Base-by-base conservation (phyloP, 2,113 vertebrate species). In the Callospermophilus lateralis region DNA sequence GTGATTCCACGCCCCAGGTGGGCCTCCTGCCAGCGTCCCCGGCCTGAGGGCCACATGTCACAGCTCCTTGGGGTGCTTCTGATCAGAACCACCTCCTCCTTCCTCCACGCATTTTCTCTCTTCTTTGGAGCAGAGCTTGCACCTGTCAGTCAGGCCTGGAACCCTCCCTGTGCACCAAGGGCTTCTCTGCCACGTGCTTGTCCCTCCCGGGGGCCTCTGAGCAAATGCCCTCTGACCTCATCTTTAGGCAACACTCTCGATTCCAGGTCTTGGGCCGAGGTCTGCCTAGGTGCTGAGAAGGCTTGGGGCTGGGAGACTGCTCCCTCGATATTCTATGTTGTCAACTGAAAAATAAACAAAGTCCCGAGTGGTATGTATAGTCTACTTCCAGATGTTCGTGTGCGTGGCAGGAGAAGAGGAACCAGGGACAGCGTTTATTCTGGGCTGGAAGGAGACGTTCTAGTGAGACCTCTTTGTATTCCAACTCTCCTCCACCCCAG, bases 181-280 rank as follows among this genome's bases (percentile, higher is more conserved):
- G 97, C 95, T 89, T 93, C 92, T 92, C 80, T 93, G 93, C 55
- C 5, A 0, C 11, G 0, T 0, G 15, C 6, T 2, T 24, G 32
- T 42, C n/a, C 4, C 65, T 48, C 92, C 95, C 93, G 83, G 88
- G 67, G 96, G 73, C n/a, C 67, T 80, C 80, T 95, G 96, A 92
- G 97, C 93, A 86, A 91, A 89, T 85, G 45, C 89, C 89, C 88
- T 95, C n/a, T 79, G 85, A 95, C 97, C 67, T 90, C 26, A 22
- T 65, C 95, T 98, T 96, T 89, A 80, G 89, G 76, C 51, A 76
- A 7, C 3, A 7, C 93, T 96, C 53, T 65, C 78, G 73, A 68
- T 85, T 26, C 55, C 65, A 22, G 3, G 0, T n/a, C 89, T 48
- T 30, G 67, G 37, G 34, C 2, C 0, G 0, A 34, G 1, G 39